Evolutionary conservation across 35 echinoderm and acorn worm species (phyloP), one percentile per base, ranked within the genome.

Genomic region (Eucidaris tribuloides): DNA sequence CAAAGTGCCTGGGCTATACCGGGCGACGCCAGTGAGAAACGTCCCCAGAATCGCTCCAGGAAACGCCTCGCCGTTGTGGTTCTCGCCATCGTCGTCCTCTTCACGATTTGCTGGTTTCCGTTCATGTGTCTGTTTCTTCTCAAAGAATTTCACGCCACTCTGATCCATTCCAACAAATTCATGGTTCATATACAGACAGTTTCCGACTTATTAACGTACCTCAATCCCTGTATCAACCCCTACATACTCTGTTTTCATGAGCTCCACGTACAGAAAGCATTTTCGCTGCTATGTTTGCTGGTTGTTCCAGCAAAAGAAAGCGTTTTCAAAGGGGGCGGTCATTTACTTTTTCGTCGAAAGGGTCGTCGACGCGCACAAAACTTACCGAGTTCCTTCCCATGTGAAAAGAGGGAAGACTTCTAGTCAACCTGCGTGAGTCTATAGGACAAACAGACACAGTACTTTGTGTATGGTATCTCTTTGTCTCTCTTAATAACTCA

Each of bases 71-170:
- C 93, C 76, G 42, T 81, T 33, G 76, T 82, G 29, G 89, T 96
- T 7, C 90, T 96, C 4, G 93, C 91, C 11, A 71, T 96, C 27
- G 93, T 96, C 62, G 81, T 86, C 24, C 84, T 96, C 15, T 96
- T 96, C 62, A 81, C 79, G 27, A 29, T 92, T 3, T 91, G 89
- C 46, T 96, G 93, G 93, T 87, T 92, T 33, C 93, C 93, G 11
- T 81, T 91, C 68, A 74, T 74, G 68, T 40, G 40, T 74, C 1
- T 9, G 68, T 24, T 40, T 74, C 34, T 74, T 74, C 41, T 44
- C n/a, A n/a, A n/a, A n/a, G n/a, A n/a, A n/a, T n/a, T n/a, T n/a
- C n/a, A n/a, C n/a, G n/a, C n/a, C n/a, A n/a, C n/a, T n/a, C n/a
- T n/a, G n/a, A n/a, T n/a, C n/a, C n/a, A n/a, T n/a, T n/a, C n/a